Conservation (phyloP, 2,888 invertebrate genomes). For the Leptura quadrifasciata region DNA sequence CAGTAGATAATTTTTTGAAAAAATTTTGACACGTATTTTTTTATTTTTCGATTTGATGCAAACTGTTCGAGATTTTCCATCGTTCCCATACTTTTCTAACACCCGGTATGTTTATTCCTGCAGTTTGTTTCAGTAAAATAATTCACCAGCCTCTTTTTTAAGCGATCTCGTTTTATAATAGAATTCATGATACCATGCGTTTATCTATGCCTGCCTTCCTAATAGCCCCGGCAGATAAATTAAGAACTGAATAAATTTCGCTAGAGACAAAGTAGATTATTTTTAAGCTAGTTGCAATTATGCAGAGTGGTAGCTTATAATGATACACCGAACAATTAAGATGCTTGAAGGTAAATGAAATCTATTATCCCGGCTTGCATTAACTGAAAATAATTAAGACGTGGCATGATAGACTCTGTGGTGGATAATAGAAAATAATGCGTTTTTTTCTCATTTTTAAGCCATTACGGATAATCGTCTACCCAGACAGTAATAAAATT, state of each 20-base stretch:
- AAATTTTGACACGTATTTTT: too few species aligned
- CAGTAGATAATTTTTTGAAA: too few species aligned
- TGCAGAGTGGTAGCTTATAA: background rate
- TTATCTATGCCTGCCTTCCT: too few species aligned
- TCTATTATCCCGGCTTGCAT: background rate
- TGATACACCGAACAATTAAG: background rate
- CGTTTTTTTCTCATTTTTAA: background rate
- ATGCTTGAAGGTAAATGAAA: background rate
- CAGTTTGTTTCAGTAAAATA: too few species aligned
- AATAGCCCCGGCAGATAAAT: background rate
- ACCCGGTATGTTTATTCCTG: too few species aligned
- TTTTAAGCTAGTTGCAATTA: background rate
- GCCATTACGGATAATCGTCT: background rate
- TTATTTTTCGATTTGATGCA: too few species aligned
- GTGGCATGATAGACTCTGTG: background rate
- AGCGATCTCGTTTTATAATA: too few species aligned
- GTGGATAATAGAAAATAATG: conserved; percentile 3
- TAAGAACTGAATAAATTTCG: background rate
- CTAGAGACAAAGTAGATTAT: background rate
- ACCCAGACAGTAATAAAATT: conserved; percentile 3
- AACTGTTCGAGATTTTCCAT: too few species aligned
- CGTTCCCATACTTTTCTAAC: too few species aligned
- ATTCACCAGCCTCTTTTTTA: too few species aligned
- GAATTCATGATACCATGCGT: too few species aligned
- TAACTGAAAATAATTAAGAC: background rate